Conservation (phyloP, 2,888 invertebrate species). For the Aleiodes leptofemur region DNA sequence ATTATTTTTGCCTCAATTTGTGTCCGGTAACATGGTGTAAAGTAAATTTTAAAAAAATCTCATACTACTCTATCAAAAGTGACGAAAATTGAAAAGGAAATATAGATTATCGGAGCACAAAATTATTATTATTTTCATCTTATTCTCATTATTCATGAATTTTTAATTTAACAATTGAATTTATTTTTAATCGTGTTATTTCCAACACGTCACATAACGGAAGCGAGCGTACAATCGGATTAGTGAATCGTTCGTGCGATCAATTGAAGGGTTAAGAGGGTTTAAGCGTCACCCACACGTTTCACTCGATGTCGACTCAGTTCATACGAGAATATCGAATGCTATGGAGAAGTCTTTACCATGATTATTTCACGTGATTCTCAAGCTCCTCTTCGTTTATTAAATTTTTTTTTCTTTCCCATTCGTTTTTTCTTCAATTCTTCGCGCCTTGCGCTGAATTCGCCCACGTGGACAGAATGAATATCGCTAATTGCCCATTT, state of each 20-base stretch:
- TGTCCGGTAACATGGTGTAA: no score
- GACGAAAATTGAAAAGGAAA: no score
- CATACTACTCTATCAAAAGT: no score
- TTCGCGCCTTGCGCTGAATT: slow-evolving; percentile 24
- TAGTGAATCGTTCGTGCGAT: slow-evolving; percentile 58
- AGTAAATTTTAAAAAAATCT: no score
- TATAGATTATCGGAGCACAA: no score
- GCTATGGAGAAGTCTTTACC: slow-evolving; percentile 35
- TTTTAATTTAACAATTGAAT: background rate
- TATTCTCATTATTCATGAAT: background rate
- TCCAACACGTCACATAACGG: slow-evolving; percentile 43
- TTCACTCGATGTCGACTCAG: slow-evolving; percentile 45
- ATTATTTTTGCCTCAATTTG: no score
- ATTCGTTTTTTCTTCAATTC: background rate
- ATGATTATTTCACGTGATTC: slow-evolving; percentile 44
- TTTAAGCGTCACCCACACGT: slow-evolving; percentile 51
- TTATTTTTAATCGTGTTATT: slow-evolving; percentile 19
- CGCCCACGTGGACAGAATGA: slow-evolving; percentile 30
- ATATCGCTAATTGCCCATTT: slow-evolving; percentile 11
- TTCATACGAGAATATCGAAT: slow-evolving; percentile 38
- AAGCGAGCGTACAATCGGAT: slow-evolving; percentile 55
- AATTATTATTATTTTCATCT: no score
- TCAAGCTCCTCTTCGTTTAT: slow-evolving; percentile 23
- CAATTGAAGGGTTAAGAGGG: slow-evolving; percentile 63
- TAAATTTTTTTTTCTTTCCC: slow-evolving; percentile 9